Evolutionary conservation across 2,113 vertebrate genomes (phyloP), one percentile per base, ranked within the genome.

Genomic region (Oncorhynchus nerka): DNA sequence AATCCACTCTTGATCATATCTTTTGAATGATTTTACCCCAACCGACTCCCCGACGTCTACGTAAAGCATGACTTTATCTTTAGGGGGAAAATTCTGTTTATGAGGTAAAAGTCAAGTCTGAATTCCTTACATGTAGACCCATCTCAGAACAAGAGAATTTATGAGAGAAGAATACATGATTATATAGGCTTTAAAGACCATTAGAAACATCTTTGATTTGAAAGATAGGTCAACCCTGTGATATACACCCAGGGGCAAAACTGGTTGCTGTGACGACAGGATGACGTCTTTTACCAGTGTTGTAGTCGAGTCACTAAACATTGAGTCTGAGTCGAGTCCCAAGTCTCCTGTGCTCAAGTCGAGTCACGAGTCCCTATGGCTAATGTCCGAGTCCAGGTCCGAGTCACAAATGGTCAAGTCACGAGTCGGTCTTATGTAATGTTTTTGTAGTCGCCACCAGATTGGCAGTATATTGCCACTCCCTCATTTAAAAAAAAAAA

Each of bases 61-160:
- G 70, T 90, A 92, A 92, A 83, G 68, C 82, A 82, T 87, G 87
- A 92, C 84, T 71, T 61, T 64, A 83, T 81, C 81, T 85, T 74
- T 78, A 69, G 87, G 88, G 88, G 83, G 82, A 78, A 88, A 85
- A 84, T 87, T 87, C 86, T 85, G 88, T 86, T 89, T 83, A 85
- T 83, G 83, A 87, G 84, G 85, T 87, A 79, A 85, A 87, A 90
- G 86, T 88, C 75, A 84, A 84, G 81, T 80, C 83, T 87, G 84
- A 77, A 75, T 80, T 15, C 83, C 68, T 81, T 83, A 84, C 22
- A 80, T 62, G 68, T 51, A 51, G 71, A 49, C 59, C 39, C 28
- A 67, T 69, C 49, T 64, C 79, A 68, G 64, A 73, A 64, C 78
- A 81, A 77, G 73, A 75, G 81, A 4, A 49, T 73, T 77, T 75